Evolutionary conservation across 2,113 vertebrate genomes (phyloP).

Genomic region (Hippopotamus amphibius): DNA sequence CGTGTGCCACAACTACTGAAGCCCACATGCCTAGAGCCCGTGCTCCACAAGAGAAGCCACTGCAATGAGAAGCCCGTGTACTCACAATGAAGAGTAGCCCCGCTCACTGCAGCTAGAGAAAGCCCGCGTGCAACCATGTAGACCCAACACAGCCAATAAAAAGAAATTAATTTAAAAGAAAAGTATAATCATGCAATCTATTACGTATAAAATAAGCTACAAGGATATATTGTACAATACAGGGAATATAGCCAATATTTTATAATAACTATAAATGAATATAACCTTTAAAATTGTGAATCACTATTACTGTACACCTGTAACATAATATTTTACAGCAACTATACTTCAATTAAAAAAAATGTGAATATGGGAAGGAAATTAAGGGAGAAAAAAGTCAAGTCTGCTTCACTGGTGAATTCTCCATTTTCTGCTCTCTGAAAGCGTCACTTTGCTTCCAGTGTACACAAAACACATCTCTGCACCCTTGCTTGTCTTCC

Average conservation of each 20-base stretch:
- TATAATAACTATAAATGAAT: background rate
- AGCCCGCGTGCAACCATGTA: too few relatives aligned
- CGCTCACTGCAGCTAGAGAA: too few relatives aligned
- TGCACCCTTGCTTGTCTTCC: background rate
- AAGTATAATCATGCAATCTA: background rate
- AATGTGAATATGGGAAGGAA: background rate
- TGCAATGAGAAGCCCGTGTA: too few relatives aligned
- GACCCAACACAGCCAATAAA: too few relatives aligned
- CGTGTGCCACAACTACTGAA: too few relatives aligned
- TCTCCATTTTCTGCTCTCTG: background rate
- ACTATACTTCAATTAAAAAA: background rate
- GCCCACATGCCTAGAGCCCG: too few relatives aligned
- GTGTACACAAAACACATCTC: background rate
- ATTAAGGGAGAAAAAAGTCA: background rate
- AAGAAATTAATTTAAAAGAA: too few relatives aligned
- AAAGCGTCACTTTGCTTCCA: background rate
- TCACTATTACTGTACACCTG: background rate
- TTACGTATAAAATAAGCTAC: background rate
- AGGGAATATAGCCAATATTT: background rate
- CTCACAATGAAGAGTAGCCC: too few relatives aligned
- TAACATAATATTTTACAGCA: background rate
- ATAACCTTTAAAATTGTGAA: background rate
- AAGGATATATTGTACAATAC: background rate
- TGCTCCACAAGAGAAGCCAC: too few relatives aligned
- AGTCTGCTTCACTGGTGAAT: background rate